Evolutionary conservation across 2,797 vertebrate species (phyloP), one percentile per base, ranked within the genome.

Genomic region (Hippoglossus hippoglossus): DNA sequence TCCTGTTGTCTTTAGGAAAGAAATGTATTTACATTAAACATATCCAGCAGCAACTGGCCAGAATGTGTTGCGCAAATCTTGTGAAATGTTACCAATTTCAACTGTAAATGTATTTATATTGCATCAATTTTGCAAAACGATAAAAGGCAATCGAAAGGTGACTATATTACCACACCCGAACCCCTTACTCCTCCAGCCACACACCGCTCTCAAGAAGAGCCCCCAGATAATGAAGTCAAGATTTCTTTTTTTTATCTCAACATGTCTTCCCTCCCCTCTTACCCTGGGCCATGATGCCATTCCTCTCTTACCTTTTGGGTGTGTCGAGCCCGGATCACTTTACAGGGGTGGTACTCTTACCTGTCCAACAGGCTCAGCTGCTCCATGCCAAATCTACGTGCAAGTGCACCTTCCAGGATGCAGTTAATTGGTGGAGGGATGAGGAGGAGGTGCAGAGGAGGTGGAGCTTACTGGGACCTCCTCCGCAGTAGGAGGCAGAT

Each of bases 361-460:
- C 73, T 73, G 90, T 86, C 79, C 22, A 66, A 90, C 89, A 75
- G 78, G 86, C 83, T 82, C 54, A 75, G 51, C 70, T 63, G 73
- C 81, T 81, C 46, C 39, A 25, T 31, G n/a, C 53, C 50, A 26
- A 24, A 4, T 44, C 53, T 71, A 47, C 60, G 72, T 86, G 70
- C 73, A 41, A 63, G 71, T 68, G 49, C 64, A 54, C 49, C 75
- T 66, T 67, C 44, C 68, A 69, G 67, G 80, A 73, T 74, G 46
- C 78, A 80, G 63, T 80, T 77, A 73, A 87, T 66, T 79, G 86
- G 77, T 82, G 81, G 73, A 89, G 73, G 31, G 11, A 36, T 31
- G 22, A 31, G 41, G 56, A 78, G 78, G 85, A 69, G 79, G 79
- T 26, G 67, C 70, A 65, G 56, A 69, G 52, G 80, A 74, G 87